Conservation (phyloP, 2,113 vertebrate species). For the Anguilla japonica region DNA sequence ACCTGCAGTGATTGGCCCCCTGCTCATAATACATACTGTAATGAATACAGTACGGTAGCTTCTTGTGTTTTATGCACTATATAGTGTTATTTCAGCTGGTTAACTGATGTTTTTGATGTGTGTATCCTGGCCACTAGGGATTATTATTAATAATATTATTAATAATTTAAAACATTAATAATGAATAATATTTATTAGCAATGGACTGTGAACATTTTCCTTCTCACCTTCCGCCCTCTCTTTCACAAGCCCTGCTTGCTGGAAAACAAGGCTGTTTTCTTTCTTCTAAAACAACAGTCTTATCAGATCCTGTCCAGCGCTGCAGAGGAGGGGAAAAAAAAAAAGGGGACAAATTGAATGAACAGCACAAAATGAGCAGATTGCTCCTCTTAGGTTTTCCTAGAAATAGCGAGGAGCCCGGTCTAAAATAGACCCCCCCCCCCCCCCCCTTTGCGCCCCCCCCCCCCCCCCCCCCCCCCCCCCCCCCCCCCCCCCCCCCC, state of each 20-base stretch:
- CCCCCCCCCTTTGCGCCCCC: conserved; percentile 27
- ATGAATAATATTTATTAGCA: background rate
- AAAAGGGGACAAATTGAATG: conserved; percentile 50
- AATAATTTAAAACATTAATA: no score
- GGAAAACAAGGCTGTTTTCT: conserved; percentile 40
- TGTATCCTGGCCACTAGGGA: background rate
- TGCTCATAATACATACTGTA: no score
- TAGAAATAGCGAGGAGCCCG: conserved; percentile 51
- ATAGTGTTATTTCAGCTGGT: background rate
- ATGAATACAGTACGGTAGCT: no score
- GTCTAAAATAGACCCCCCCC: conserved; percentile 59
- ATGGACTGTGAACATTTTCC: background rate
- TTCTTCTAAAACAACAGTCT: conserved; percentile 38
- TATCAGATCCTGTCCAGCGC: conserved; percentile 25
- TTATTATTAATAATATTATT: background rate
- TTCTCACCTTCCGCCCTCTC: background rate
- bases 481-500: conserved; percentile 26
- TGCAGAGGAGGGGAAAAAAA: background rate
- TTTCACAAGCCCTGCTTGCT: conserved; percentile 9
- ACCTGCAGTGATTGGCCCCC: no score
- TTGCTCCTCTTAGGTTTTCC: conserved; percentile 67
- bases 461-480: background rate
- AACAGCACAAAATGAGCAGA: conserved; percentile 51
- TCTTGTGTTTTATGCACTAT: background rate
- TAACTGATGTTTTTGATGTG: background rate